Conservation (phyloP, 2,888 invertebrate species). For the Scotopteryx bipunctaria region DNA sequence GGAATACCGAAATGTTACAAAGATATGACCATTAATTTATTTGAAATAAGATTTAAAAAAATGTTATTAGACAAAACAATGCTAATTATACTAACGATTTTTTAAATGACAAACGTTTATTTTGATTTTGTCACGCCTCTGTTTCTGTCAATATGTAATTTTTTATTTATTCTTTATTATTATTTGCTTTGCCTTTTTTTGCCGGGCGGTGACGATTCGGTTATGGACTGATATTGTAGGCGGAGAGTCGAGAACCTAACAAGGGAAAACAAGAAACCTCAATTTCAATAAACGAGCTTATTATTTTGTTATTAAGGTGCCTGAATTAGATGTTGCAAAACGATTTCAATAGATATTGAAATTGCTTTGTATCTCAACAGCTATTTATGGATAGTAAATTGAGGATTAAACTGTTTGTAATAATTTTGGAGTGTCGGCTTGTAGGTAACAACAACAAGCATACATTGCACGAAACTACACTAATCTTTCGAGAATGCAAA, state of each 20-base stretch:
- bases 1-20: too few species aligned
- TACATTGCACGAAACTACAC: slow-evolving; percentile 44
- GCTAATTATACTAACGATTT: too few species aligned
- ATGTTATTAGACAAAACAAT: too few species aligned
- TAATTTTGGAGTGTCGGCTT: slow-evolving; percentile 33
- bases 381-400: slow-evolving; percentile 25
- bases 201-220: too few species aligned
- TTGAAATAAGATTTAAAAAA: too few species aligned
- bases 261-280: neutral
- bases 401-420: slow-evolving; percentile 21
- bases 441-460: slow-evolving; percentile 47
- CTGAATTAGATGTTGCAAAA: slow-evolving; percentile 4
- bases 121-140: too few species aligned
- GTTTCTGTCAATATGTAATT: too few species aligned
- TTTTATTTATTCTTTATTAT: too few species aligned
- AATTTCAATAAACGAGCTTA: neutral
- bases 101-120: too few species aligned
- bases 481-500: slow-evolving; percentile 57
- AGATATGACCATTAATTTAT: too few species aligned
- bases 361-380: slow-evolving; percentile 12
- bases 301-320: neutral
- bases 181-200: neutral
- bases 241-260: too few species aligned
- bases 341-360: slow-evolving; percentile 11
- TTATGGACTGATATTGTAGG: too few species aligned